Conservation (phyloP, 2,888 invertebrate genomes). For the Pogonocherus hispidulus region DNA sequence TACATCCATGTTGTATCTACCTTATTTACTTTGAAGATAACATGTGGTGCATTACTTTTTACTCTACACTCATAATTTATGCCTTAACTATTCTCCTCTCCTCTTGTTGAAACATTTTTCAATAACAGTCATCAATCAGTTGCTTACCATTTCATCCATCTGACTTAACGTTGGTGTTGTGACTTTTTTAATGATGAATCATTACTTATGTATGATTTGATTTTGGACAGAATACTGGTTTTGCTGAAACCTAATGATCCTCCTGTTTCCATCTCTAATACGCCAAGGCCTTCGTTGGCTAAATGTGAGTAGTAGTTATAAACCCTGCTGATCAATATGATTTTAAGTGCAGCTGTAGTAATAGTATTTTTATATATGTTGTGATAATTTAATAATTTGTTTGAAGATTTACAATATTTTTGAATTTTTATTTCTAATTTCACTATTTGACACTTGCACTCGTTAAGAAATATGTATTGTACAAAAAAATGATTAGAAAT, state of each 20-base stretch:
- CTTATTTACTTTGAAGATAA: no score
- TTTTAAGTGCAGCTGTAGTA: background rate
- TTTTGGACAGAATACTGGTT: constrained; percentile 47
- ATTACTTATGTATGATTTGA: constrained; percentile 16
- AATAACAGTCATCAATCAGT: background rate
- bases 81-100: no score
- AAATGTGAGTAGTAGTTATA: constrained; percentile 44
- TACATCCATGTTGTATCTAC: no score
- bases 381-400: no score
- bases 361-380: background rate
- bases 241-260: constrained; percentile 49
- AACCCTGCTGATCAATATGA: background rate
- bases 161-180: constrained; percentile 25
- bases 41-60: no score
- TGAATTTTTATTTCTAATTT: no score
- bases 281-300: constrained; percentile 52
- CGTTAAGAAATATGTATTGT: no score
- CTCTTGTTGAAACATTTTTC: background rate
- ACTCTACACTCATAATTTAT: no score
- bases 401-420: no score
- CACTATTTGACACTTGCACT: no score
- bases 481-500: no score
- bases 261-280: constrained; percentile 50
- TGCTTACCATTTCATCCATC: background rate
- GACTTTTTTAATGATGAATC: background rate